Evolutionary conservation across 2,113 vertebrate genomes (phyloP).

Genomic region (Epinephelus lanceolatus): DNA sequence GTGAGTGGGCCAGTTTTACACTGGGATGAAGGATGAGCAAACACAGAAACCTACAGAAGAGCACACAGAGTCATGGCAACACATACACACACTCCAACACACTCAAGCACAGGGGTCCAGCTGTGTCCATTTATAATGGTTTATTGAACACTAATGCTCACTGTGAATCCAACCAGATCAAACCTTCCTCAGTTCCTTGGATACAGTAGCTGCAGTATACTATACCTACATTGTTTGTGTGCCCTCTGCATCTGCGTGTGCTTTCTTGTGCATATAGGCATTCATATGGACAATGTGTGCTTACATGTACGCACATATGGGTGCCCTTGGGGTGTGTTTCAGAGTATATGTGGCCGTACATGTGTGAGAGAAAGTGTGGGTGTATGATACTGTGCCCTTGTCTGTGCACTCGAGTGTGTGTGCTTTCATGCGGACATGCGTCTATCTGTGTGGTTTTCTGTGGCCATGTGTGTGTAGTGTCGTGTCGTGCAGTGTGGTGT

Average conservation of each 20-base stretch:
- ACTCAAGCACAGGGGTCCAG: conserved; percentile 18
- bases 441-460: neutral
- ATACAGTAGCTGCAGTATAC: neutral
- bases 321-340: neutral
- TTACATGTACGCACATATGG: neutral
- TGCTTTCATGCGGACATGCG: neutral
- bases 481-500: conserved; percentile 3
- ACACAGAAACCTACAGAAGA: conserved; percentile 4
- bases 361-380: neutral
- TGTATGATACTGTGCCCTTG: neutral
- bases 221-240: neutral
- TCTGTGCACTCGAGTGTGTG: neutral
- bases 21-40: conserved; percentile 33
- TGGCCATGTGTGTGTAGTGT: conserved; percentile 4
- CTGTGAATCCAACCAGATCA: conserved; percentile 39
- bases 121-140: conserved; percentile 55
- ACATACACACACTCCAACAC: neutral
- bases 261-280: neutral
- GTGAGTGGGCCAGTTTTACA: conserved; percentile 3
- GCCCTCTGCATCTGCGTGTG: neutral
- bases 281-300: neutral
- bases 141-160: conserved; percentile 49
- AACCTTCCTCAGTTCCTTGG: conserved; percentile 19
- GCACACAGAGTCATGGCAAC: neutral
- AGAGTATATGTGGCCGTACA: too few species aligned